Base-by-base conservation (phyloP, 2,888 invertebrate species). In the Hyposoter dolosus region DNA sequence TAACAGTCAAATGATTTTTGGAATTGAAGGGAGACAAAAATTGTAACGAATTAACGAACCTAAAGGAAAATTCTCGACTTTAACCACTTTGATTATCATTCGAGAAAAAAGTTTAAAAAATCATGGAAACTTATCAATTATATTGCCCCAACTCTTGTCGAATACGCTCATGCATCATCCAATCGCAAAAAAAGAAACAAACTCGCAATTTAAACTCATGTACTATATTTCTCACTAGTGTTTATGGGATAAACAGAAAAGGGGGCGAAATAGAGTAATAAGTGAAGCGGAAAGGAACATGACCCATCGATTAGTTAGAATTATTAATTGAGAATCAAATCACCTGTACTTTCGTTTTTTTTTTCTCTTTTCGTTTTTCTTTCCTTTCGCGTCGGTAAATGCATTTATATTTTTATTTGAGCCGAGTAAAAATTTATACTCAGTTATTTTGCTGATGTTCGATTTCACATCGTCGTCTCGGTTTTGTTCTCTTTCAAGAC, bases 171-270 rank as follows among this genome's bases (percentile, higher is more conserved):
- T 78, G 40, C 35, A 32, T 32, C 40, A 81, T 66, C 28, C 35
- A 81, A 60, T 28, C 50, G 72, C 19, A 40, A 35, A 45, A 77
- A 5, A 47, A 63, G 35, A 76, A 19, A 78, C 65, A 60, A 28
- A 60, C 60, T 28, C 60, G 60, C 56, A 77, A 83, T 63, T 17
- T 65, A 66, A 65, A 71, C 81, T 80, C 80, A 35, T 81, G 74
- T 81, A 83, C 76, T 76, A 85, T 83, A 83, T 80, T 83, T 86
- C 80, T 81, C 83, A 83, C 71, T 71, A 84, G 80, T 35, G 72
- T 82, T 83, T 56, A 83, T 71, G 9, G 60, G 28, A 63, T 76
- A 76, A 69, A 50, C 56, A 23, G 47, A 43, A 65, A 63, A 50
- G 23, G 23, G 50, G 47, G 40, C 43, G 56, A 45, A 45, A 83